Evolutionary conservation across 1,140 invertebrate genomes (phyloP).

Genomic region (Hyphantria cunea): DNA sequence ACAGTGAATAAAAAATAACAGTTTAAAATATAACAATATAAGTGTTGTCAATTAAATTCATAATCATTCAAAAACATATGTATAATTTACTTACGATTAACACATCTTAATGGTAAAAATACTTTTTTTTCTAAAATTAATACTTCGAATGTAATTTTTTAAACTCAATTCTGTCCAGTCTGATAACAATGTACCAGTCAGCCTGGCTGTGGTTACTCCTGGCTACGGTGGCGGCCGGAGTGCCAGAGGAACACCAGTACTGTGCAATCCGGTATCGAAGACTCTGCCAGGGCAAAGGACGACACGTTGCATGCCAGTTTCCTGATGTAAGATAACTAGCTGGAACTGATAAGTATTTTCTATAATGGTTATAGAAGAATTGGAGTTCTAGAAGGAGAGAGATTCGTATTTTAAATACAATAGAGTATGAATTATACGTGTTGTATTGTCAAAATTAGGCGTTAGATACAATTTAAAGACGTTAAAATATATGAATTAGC

Average conservation of each 20-base stretch:
- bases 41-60: too few species aligned
- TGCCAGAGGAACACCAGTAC: conserved; percentile 55
- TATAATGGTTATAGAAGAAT: not conserved
- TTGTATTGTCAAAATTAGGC: too few species aligned
- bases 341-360: not conserved
- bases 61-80: too few species aligned
- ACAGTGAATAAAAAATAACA: too few species aligned
- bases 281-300: conserved; percentile 63
- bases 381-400: not conserved
- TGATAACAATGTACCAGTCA: conserved; percentile 7
- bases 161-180: not conserved
- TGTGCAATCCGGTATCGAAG: conserved; percentile 56
- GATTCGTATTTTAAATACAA: not conserved
- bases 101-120: too few species aligned
- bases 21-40: too few species aligned
- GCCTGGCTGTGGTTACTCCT: conserved; percentile 1
- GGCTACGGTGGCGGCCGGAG: conserved; percentile 3
- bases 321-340: conserved; percentile 45
- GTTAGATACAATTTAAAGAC: too few species aligned
- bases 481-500: too few species aligned
- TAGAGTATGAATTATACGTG: too few species aligned
- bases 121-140: not conserved
- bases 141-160: not conserved
- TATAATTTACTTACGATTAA: too few species aligned
- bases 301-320: conserved; percentile 64